These are phyloP conservation scores for Plecturocebus donacophilus DNA, from an alignment of 2,113 vertebrate genomes.

Conservation along the genomic window DNA sequence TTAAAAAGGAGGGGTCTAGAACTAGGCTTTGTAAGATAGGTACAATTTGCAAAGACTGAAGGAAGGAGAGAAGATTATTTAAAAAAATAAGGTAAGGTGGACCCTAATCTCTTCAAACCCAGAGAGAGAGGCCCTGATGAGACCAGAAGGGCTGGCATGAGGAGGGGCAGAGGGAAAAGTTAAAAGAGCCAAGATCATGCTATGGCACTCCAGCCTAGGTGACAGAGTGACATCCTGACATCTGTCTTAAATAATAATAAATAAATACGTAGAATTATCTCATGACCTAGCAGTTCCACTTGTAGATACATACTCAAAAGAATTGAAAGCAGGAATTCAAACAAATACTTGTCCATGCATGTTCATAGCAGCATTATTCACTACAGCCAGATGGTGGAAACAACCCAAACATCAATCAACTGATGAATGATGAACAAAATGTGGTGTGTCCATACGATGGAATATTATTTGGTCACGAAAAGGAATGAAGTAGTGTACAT, in stretches of 20 bases:
- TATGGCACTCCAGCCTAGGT: too few species aligned
- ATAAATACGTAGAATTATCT: not conserved
- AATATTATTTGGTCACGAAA: not conserved
- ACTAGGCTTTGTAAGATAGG: not conserved
- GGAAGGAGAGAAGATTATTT: not conserved
- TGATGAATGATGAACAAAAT: not conserved
- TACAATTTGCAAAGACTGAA: not conserved
- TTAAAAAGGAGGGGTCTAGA: not conserved
- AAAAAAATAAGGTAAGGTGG: not conserved
- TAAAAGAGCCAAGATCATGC: not conserved
- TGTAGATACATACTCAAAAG: not conserved
- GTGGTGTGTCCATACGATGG: rapidly evolving
- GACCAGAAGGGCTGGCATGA: too few species aligned
- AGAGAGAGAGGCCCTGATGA: not conserved
- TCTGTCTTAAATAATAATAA: not conserved
- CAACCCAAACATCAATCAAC: not conserved
- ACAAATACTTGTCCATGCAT: rapidly evolving
- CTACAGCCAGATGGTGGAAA: not conserved
- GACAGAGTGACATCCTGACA: too few species aligned
- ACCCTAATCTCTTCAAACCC: not conserved
- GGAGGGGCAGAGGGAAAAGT: not conserved
- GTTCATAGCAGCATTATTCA: not conserved
- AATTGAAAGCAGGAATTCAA: not conserved
- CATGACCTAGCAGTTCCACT: not conserved
- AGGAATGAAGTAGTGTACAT: not conserved